These are phyloP conservation scores for Rhinatrema bivittatum DNA, from an alignment of 2,797 vertebrate species.

Conservation along the genomic window DNA sequence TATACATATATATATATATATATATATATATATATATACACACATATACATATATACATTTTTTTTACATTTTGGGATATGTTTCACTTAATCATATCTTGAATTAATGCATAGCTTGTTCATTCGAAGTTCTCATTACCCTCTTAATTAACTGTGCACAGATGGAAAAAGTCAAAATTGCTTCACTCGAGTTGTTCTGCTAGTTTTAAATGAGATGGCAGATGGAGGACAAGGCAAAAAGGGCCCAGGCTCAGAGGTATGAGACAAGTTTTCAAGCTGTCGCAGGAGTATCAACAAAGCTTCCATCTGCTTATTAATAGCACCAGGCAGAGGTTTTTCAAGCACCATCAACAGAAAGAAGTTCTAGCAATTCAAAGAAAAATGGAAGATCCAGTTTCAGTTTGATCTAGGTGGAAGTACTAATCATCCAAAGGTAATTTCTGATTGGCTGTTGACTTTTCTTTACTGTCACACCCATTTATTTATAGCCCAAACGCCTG, in stretches of 20 bases:
- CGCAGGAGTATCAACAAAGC: constrained; percentile 63
- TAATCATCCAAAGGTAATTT: too few species aligned
- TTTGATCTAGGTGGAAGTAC: too few species aligned
- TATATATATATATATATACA: not conserved
- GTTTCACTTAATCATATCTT: constrained; percentile 67
- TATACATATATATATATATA: too few species aligned
- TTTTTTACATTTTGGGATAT: constrained; percentile 35
- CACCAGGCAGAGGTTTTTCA: constrained; percentile 33
- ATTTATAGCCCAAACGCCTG: too few species aligned
- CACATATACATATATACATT: not conserved
- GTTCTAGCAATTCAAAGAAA: constrained; percentile 34
- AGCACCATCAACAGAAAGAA: constrained; percentile 29
- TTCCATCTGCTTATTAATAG: constrained; percentile 60
- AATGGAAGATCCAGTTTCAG: constrained; percentile 17
- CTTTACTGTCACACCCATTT: too few species aligned
- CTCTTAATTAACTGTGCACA: constrained; percentile 74
- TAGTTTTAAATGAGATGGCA: constrained; percentile 69
- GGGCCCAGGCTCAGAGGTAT: constrained; percentile 57
- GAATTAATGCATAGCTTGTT: constrained; percentile 68
- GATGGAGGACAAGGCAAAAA: constrained; percentile 63
- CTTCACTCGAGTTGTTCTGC: constrained; percentile 68
- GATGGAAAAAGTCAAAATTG: constrained; percentile 72
- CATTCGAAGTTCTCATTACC: constrained; percentile 69
- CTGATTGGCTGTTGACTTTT: too few species aligned
- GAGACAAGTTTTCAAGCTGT: constrained; percentile 71